Base-by-base conservation (phyloP, 2,797 vertebrate species). In the Capromys pilorides region DNA sequence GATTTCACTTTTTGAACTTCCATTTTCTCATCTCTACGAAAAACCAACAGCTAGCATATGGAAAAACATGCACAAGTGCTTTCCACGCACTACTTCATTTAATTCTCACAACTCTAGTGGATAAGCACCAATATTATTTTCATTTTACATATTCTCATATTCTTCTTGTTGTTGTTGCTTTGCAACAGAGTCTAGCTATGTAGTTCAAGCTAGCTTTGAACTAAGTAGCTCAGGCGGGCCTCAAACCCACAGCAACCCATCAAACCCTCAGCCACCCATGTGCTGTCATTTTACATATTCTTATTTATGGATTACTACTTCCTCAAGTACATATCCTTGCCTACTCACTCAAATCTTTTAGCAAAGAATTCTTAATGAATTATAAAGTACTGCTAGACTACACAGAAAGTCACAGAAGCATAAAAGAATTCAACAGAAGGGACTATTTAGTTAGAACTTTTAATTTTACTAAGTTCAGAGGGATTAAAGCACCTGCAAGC, bases 1-100 rank as follows among this genome's bases (percentile, higher is more conserved):
- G 11, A 89, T 33, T 67, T 81, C 51, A 83, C 67, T 86, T 86
- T 82, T 89, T 61, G 75, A 82, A 54, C 51, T 41, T 88, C 78
- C 33, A 26, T 49, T 61, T 51, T 51, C 16, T 78, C 41, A 78
- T 78, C 75, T 78, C 28, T 78, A 31, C 51, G 26, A 77, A 77
- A 26, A 94, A 89, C 45, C 8, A 86, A 71, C 19, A 84, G 51
- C 31, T 64, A 90, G 71, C 28, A 82, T 2, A 83, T 0, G 33
- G 49, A 78, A 57, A 16, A 86, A 71, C 18, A 81, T 14, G 36
- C 3, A 84, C 7, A 84, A 41, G 59, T 59, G 16, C 64, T 88
- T 84, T 18, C 28, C 14, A 49, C 6, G 28, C 1, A 78, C 41
- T 31, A 49, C 22, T 12, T 90, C 39, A 22, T 33, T 36, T 59